Evolutionary conservation across 2,888 invertebrate genomes (phyloP).

Genomic region (Agrochola circellaris): DNA sequence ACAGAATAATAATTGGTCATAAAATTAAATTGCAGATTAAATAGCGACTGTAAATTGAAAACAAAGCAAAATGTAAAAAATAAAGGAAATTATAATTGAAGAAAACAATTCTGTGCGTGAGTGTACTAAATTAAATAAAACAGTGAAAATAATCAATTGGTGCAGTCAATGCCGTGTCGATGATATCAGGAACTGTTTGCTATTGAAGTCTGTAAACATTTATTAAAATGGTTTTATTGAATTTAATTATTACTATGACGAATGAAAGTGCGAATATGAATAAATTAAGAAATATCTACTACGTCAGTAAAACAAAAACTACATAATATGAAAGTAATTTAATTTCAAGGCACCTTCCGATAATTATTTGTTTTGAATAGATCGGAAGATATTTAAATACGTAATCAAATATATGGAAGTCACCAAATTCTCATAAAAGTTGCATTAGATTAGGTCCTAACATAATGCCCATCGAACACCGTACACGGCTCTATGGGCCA

Average conservation of each 20-base stretch:
- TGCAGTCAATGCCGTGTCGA: neutral
- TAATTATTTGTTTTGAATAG: neutral
- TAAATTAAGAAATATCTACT: neutral
- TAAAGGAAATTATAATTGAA: too few relatives aligned
- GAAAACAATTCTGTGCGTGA: neutral
- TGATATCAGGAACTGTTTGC: neutral
- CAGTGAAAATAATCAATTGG: neutral
- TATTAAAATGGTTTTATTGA: neutral
- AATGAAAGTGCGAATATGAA: slow-evolving; percentile 11
- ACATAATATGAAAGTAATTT: neutral
- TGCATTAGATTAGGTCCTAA: neutral
- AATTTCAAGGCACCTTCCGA: neutral
- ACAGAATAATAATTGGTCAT: neutral
- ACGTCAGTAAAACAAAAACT: neutral
- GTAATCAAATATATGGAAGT: neutral
- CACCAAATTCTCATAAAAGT: neutral
- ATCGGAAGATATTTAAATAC: neutral
- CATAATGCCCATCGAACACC: slow-evolving; percentile 8
- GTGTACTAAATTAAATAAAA: slow-evolving; percentile 4
- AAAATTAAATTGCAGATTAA: neutral
- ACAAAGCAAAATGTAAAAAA: neutral
- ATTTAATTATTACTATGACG: neutral
- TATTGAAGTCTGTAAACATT: neutral
- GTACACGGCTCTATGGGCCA: neutral
- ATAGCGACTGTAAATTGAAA: neutral